Evolutionary conservation across 2,888 invertebrate species (phyloP).

Genomic region (Ectropis crepuscularia): DNA sequence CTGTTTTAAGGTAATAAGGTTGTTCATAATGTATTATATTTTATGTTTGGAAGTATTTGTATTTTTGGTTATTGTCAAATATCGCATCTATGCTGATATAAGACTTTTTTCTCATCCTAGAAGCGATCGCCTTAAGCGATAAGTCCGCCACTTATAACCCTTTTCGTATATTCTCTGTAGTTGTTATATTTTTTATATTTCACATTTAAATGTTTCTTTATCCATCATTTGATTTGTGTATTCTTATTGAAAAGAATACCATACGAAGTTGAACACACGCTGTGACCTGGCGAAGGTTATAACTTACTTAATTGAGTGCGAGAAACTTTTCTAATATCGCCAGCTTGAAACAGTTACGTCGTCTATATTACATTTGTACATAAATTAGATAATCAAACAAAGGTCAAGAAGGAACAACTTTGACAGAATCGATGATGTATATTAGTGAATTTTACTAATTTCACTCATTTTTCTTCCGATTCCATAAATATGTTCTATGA

Average conservation of each 20-base stretch:
- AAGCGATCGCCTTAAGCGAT: no score
- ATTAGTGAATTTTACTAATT: background rate
- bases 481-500: background rate
- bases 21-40: no score
- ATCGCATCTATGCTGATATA: no score
- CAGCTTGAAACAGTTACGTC: slow-evolving; percentile 10
- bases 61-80: no score
- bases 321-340: slow-evolving; percentile 29
- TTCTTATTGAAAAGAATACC: slow-evolving; percentile 3
- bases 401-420: slow-evolving; percentile 9
- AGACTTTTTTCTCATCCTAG: no score
- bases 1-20: no score
- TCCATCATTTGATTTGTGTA: no score
- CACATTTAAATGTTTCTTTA: no score
- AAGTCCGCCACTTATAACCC: no score
- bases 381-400: slow-evolving; percentile 2
- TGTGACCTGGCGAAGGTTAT: slow-evolving; percentile 13
- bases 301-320: slow-evolving; percentile 24
- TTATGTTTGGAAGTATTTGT: no score
- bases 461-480: background rate
- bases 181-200: no score
- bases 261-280: slow-evolving; percentile 7
- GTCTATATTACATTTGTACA: background rate
- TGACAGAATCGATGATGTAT: background rate
- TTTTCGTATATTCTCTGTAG: no score